These are phyloP conservation scores for Valencia hispanica DNA, from an alignment of 2,797 vertebrate species.

Conservation along the genomic window DNA sequence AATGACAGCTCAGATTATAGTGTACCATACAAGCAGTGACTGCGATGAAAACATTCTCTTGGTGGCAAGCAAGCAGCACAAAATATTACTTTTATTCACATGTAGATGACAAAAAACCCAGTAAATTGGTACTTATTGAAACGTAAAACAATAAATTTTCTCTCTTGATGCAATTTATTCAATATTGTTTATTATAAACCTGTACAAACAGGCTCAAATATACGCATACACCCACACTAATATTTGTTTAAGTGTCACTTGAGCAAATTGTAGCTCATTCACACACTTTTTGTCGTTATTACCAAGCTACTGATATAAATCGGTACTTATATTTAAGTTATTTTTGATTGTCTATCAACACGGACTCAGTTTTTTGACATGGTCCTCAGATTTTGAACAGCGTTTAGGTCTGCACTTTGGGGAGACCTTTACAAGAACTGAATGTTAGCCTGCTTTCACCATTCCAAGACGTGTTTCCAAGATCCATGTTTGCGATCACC, in stretches of 20 bases:
- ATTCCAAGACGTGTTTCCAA: not conserved
- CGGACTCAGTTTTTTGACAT: not conserved
- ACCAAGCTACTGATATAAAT: not conserved
- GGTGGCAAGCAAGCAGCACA: not conserved
- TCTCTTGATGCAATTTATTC: not conserved
- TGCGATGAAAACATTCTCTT: not conserved
- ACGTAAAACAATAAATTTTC: not conserved
- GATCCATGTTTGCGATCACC: not conserved
- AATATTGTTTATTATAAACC: not conserved
- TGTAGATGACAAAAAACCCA: not conserved
- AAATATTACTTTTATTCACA: not conserved
- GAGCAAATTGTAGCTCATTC: not conserved
- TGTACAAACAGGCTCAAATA: not conserved
- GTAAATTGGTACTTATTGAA: not conserved
- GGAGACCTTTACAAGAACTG: not conserved
- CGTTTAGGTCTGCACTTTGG: not conserved
- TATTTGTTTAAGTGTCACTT: not conserved
- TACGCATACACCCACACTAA: too few species aligned
- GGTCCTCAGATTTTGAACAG: not conserved
- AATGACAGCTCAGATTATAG: slow-evolving; percentile 2
- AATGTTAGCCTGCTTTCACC: not conserved
- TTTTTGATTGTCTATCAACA: not conserved
- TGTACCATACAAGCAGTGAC: not conserved
- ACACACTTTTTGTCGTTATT: not conserved
- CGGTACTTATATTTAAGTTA: too few species aligned